Conservation (phyloP, 37 sponge, comb jelly and placozoan genomes). For the Ianthella basta region DNA sequence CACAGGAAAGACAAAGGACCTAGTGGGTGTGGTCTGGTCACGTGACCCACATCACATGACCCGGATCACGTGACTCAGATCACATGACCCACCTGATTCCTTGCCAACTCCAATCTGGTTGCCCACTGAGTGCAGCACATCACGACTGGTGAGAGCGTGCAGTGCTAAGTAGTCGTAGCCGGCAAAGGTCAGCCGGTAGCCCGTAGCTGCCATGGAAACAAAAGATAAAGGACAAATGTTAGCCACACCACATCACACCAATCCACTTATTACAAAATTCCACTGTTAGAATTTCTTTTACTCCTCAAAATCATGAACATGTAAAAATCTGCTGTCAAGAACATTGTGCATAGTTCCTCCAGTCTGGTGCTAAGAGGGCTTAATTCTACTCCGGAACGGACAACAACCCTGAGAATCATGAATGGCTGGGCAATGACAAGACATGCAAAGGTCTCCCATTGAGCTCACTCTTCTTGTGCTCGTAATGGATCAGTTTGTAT, state of each 20-base stretch:
- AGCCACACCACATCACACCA: background rate
- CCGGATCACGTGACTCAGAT: background rate
- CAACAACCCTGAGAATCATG: no score
- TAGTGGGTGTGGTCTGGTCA: background rate
- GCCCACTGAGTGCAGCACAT: constrained; percentile 86
- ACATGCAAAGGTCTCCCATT: no score
- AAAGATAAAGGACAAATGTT: background rate
- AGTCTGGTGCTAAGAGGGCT: background rate
- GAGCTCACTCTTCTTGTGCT: constrained; percentile 81
- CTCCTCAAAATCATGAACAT: no score
- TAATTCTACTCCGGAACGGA: background rate
- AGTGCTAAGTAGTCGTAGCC: constrained; percentile 99
- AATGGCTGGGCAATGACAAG: no score
- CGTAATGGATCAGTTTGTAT: constrained; percentile 86
- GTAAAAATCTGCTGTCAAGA: no score
- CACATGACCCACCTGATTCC: constrained; percentile 78
- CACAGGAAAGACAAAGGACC: background rate
- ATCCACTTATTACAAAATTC: background rate
- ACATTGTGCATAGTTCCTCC: no score
- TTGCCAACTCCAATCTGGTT: constrained; percentile 99
- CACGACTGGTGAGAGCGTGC: constrained; percentile 75
- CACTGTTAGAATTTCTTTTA: no score
- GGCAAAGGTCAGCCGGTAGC: constrained; percentile 93
- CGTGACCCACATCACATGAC: background rate
- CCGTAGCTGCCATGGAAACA: constrained; percentile 50